A percentile compares a stretch with the other conserved stretches of the same genome.
phyloP scores from a whole-genome alignment of 2,797 vertebrate species.

The Coregonus suidteri region DNA sequence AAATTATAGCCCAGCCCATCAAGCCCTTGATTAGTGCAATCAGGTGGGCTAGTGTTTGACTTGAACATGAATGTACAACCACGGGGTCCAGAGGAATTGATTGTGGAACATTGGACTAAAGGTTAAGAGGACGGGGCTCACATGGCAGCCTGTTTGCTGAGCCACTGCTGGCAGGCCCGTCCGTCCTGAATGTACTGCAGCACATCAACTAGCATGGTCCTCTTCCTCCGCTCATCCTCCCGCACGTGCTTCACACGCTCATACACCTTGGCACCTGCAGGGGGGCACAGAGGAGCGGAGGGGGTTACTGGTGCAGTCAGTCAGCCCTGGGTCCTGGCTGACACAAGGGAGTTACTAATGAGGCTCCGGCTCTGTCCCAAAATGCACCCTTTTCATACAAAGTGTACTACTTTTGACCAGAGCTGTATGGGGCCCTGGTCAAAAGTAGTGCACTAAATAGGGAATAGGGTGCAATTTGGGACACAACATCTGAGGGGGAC shows the following conservation, averaged over 20 bases:
- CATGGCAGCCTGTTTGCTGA: slow-evolving; percentile 96
- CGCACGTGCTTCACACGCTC: slow-evolving; percentile 88
- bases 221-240: slow-evolving; percentile 90
- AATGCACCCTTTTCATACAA: background rate
- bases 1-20: slow-evolving; percentile 15
- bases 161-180: slow-evolving; percentile 96
- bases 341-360: background rate
- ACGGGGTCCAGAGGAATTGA: background rate
- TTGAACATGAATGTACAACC: background rate
- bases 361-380: background rate
- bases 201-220: slow-evolving; percentile 93
- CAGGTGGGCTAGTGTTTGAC: background rate
- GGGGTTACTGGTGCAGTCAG: background rate
- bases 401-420: no score
- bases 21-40: background rate
- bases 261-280: slow-evolving; percentile 89
- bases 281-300: background rate
- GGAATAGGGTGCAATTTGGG: no score
- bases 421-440: no score
- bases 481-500: background rate
- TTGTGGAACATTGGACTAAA: slow-evolving; percentile 23
- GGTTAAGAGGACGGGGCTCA: slow-evolving; percentile 60
- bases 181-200: slow-evolving; percentile 97
- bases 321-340: background rate
- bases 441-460: no score